Conservation (phyloP, 2,888 invertebrate species). For the Trisateles emortualis region DNA sequence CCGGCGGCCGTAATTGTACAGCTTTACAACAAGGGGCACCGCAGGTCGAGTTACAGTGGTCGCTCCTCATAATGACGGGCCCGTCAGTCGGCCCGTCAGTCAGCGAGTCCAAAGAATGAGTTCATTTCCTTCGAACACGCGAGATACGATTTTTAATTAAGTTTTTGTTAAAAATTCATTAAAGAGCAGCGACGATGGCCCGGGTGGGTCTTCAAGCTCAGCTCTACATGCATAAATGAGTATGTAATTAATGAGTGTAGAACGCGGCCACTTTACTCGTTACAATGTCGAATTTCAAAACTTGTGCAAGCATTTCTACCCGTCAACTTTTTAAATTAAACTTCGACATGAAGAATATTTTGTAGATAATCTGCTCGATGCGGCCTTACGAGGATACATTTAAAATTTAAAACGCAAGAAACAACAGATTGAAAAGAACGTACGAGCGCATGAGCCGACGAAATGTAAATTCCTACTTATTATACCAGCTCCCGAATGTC, state of each 20-base stretch:
- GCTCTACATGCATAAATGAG: constrained; percentile 77
- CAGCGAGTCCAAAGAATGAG: constrained; percentile 83
- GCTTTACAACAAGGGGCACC: constrained; percentile 55
- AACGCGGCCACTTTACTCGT: constrained; percentile 58
- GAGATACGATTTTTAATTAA: constrained; percentile 87
- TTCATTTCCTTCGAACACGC: constrained; percentile 86
- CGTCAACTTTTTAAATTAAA: constrained; percentile 68
- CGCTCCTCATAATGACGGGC: constrained; percentile 74
- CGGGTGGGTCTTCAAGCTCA: constrained; percentile 64
- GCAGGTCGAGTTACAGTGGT: constrained; percentile 67
- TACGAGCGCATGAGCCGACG: constrained; percentile 55
- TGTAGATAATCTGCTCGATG: constrained; percentile 36
- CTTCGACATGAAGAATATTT: constrained; percentile 47
- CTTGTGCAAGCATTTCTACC: constrained; percentile 59
- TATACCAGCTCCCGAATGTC: constrained; percentile 72
- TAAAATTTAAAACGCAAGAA: constrained; percentile 58
- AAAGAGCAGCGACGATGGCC: constrained; percentile 73
- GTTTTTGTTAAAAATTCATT: constrained; percentile 87
- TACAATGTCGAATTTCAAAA: constrained; percentile 69
- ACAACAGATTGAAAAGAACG: constrained; percentile 36
- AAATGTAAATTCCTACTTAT: constrained; percentile 73
- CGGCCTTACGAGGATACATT: constrained; percentile 41
- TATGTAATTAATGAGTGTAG: constrained; percentile 80
- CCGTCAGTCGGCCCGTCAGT: constrained; percentile 83
- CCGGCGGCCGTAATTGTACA: constrained; percentile 61